Base-by-base conservation (phyloP, 2,797 vertebrate species). In the Odontamblyopus lacepedii region DNA sequence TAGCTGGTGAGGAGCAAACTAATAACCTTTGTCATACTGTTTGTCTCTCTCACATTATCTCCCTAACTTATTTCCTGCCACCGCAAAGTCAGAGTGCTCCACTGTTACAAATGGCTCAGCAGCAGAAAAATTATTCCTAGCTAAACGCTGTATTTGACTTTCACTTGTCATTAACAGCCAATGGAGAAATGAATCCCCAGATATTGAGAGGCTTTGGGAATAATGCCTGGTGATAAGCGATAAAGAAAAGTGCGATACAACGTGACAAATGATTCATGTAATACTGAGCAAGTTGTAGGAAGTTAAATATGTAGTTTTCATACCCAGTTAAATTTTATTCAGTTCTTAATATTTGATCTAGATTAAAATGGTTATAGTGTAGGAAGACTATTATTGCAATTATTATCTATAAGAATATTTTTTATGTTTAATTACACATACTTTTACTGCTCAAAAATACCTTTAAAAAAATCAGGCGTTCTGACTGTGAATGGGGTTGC, bases 1-100 rank as follows among this genome's bases (percentile, higher is more conserved):
- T 85, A 85, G 78, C 82, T 87, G 84, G 63, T 82, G 77, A 69
- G 67, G 76, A 62, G 63, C 71, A 84, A 87, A 84, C 75, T 67
- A 82, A 85, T 85, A 90, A 92, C 86, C 83, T 89, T 85, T 75
- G 79, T 88, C 82, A 77, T 71, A 64, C 76, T 79, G 77, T 81
- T 84, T 87, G 48, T 69, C 67, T 53, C 1, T 2, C 59, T 78
- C 60, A 32, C 61, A 85, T 78, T 83, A 78, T 72, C 70, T 70
- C 16, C 18, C 27, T 53, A 53, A 23, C 55, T 77, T 85, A 44
- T 65, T 63, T 63, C 67, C 44, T 70, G 51, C 75, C 71, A 41
- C 63, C 2, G 53, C 80, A 89, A 91, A 88, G 87, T 89, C 83
- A 85, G 65, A 55, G 69, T 78, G 72, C 81, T 82, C 72, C 82